phyloP scores from a whole-genome alignment of 2,797 vertebrate genomes.

The Selene dorsalis region DNA sequence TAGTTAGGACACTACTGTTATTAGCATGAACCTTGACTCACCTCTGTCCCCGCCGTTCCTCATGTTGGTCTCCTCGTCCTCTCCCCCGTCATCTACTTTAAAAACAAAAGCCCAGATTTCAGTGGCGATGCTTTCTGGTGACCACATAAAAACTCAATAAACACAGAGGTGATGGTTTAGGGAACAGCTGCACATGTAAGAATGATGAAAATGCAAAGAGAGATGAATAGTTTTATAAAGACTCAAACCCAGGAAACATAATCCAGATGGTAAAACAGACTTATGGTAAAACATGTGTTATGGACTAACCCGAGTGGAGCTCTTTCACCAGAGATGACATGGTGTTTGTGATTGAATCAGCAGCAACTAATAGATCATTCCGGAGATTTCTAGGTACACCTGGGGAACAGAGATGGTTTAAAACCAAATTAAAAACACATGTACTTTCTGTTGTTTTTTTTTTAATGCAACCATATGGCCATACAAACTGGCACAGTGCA shows the following conservation, averaged over 20 bases:
- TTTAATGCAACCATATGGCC: background rate
- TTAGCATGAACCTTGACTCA: conserved; percentile 64
- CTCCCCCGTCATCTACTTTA: conserved; percentile 88
- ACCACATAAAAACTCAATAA: background rate
- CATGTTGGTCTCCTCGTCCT: conserved; percentile 90
- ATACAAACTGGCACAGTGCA: background rate
- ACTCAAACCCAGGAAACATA: background rate
- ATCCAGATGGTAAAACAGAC: conserved; percentile 4
- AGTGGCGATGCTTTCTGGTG: background rate
- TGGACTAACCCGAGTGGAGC: conserved; percentile 91
- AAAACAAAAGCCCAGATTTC: conserved; percentile 40
- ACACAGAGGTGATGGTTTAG: no score
- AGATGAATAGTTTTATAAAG: background rate
- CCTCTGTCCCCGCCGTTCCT: conserved; percentile 94
- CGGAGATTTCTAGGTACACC: conserved; percentile 96
- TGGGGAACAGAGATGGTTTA: conserved; percentile 64
- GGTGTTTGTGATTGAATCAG: conserved; percentile 98
- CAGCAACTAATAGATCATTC: conserved; percentile 95
- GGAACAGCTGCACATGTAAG: background rate
- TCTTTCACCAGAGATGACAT: conserved; percentile 99
- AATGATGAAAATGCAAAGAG: background rate
- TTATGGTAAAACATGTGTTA: background rate
- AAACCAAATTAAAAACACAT: background rate
- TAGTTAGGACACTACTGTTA: background rate
- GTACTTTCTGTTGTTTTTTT: background rate